phyloP scores from a whole-genome alignment of 23 tunicate species.

The Trididemnum clinides region DNA sequence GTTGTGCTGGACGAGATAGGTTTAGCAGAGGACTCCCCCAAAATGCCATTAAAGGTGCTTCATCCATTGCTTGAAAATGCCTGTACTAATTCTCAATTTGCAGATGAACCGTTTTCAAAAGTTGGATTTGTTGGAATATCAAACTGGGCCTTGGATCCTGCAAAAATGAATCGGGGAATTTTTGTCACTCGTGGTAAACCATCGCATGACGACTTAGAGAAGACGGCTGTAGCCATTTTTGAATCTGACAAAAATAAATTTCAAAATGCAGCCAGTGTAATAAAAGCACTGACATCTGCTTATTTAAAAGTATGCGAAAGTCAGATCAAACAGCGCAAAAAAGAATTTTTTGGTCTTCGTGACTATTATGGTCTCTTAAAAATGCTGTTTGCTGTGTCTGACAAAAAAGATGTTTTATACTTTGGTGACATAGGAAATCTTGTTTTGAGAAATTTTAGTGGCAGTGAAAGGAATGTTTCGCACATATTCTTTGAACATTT shows the following conservation, averaged over 20 bases:
- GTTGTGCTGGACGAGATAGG: constrained; percentile 86
- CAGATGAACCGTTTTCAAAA: constrained; percentile 3
- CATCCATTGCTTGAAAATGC: constrained; percentile 78
- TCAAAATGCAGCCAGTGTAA: neutral
- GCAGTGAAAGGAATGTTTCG: neutral
- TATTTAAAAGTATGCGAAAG: constrained; percentile 40
- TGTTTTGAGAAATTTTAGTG: constrained; percentile 61
- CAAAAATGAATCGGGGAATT: constrained; percentile 72
- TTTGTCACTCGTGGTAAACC: constrained; percentile 68
- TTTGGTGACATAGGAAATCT: constrained; percentile 21
- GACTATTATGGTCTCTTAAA: constrained; percentile 59
- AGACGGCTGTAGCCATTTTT: constrained; percentile 55
- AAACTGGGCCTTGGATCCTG: constrained; percentile 75
- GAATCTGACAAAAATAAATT: constrained; percentile 18
- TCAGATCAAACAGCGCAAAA: neutral
- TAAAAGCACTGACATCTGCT: constrained; percentile 31
- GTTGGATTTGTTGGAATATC: constrained; percentile 79
- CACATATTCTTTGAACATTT: constrained; percentile 24
- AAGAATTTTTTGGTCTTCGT: constrained; percentile 58
- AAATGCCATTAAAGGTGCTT: constrained; percentile 72
- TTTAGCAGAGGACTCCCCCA: constrained; percentile 76
- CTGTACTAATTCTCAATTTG: constrained; percentile 25
- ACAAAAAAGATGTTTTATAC: neutral
- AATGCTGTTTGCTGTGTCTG: constrained; percentile 13
- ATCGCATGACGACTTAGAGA: constrained; percentile 22